Base-by-base conservation (phyloP, 2,797 vertebrate genomes). In the Iguana delicatissima region DNA sequence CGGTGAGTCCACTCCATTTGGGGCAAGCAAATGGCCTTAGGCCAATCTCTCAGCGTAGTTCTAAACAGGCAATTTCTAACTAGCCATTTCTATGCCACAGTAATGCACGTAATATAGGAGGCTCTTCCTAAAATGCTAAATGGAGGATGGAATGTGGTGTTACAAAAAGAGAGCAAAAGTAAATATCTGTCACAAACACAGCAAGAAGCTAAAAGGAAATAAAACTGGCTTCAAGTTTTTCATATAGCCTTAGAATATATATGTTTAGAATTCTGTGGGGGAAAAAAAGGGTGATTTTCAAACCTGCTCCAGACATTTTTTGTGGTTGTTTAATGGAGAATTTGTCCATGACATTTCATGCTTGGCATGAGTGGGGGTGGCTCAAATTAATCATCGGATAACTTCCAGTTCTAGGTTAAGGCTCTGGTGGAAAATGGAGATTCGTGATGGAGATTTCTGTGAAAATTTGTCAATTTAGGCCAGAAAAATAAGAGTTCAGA, bases 61-160 rank as follows among this genome's bases (percentile, higher is more conserved):
- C 92, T 84, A 84, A 83, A 32, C 86, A 80, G 80, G 80, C 35
- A 3, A n/a, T 89, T 90, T 94, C 59, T 87, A 93, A 1, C 46
- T 73, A 50, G 62, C 32, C 2, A 57, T 26, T 91, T 52, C 13
- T 52, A 46, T n/a, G 32, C 32, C 14, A 6, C 9, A 16, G 10
- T 92, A 85, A 67, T 18, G 32, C 24, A 20, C 10, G 0, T 35
- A 32, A 13, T 55, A 50, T 16, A 80, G 22, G 0, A 2, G 50
- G 79, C 38, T 79, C 6, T 79, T 26, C 14, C 42, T 79, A 22
- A 24, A 50, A 79, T 79, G 22, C 76, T 26, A 81, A 46, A 81
- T n/a, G 16, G 50, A 57, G 16, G 16, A 55, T 8, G 29, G 55
- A 57, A 81, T 81, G 32, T n/a, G 14, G 29, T 55, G 14, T 81